These are phyloP conservation scores for Macropodus opercularis DNA, from an alignment of 2,797 vertebrate genomes.

Conservation along the genomic window DNA sequence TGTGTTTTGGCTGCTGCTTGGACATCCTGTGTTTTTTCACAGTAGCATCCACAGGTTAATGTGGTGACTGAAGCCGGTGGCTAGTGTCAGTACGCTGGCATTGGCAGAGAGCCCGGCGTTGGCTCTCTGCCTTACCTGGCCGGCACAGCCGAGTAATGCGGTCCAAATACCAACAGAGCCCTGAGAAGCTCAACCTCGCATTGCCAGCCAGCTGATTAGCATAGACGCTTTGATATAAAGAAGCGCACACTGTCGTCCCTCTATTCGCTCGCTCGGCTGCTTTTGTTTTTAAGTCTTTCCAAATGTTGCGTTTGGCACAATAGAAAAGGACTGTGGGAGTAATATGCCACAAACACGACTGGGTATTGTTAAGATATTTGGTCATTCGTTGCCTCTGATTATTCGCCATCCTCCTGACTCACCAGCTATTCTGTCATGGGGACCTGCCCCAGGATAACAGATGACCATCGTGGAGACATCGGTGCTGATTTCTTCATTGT, in stretches of 20 bases:
- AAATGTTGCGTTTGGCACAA: conserved; percentile 52
- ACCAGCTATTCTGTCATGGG: not conserved
- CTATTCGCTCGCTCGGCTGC: conserved; percentile 34
- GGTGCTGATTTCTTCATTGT: no score
- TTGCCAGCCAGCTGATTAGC: conserved; percentile 70
- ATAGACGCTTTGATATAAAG: conserved; percentile 71
- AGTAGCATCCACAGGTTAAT: conserved; percentile 57
- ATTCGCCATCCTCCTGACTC: not conserved
- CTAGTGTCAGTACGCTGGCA: conserved; percentile 29
- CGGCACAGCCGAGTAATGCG: conserved; percentile 39
- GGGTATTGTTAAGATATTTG: conserved; percentile 33
- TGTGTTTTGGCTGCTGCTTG: conserved; percentile 5
- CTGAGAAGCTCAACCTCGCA: conserved; percentile 59
- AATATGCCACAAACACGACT: conserved; percentile 20
- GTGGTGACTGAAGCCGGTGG: conserved; percentile 33
- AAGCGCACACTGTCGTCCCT: conserved; percentile 53
- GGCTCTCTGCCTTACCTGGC: conserved; percentile 62
- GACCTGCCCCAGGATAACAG: not conserved
- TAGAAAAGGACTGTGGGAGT: conserved; percentile 26
- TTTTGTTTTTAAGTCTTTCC: conserved; percentile 43
- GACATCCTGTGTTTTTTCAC: conserved; percentile 31
- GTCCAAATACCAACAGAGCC: conserved; percentile 67
- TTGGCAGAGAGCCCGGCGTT: conserved; percentile 56
- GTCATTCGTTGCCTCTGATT: conserved; percentile 23
- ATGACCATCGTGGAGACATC: not conserved